These are phyloP conservation scores for Nemoura dubitans DNA, from an alignment of 2,888 invertebrate species.

Conservation along the genomic window DNA sequence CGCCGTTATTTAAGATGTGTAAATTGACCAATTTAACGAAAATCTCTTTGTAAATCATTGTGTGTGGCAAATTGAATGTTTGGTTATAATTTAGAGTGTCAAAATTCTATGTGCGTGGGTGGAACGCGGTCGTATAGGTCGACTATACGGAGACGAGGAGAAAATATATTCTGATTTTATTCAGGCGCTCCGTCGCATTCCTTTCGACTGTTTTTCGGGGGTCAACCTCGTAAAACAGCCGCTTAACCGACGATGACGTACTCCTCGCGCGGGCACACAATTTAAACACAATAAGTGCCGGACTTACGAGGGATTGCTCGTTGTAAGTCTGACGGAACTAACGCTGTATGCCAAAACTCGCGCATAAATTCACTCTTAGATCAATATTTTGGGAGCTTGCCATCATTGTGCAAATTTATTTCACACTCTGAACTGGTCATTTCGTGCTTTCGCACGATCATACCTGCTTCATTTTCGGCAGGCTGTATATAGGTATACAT, in stretches of 20 bases:
- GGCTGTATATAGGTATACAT: neutral
- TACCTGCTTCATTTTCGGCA: neutral
- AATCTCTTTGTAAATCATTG: neutral
- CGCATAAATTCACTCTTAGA: neutral
- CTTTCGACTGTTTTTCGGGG: neutral
- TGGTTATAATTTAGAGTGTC: slow-evolving; percentile 29
- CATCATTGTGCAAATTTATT: neutral
- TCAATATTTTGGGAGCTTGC: slow-evolving; percentile 12
- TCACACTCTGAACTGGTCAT: neutral
- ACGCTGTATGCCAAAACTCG: neutral
- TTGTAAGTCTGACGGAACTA: neutral
- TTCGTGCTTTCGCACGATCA: neutral
- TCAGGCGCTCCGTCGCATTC: neutral
- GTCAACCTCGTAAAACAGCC: neutral
- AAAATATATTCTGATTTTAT: slow-evolving; percentile 22
- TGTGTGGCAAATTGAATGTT: slow-evolving; percentile 25
- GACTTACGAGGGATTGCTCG: neutral
- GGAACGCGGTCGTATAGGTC: neutral
- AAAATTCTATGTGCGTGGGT: slow-evolving; percentile 1
- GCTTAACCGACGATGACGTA: neutral
- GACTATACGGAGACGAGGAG: neutral
- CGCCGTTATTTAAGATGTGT: slow-evolving; percentile 13
- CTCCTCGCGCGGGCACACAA: no score
- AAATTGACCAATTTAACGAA: slow-evolving; percentile 21
- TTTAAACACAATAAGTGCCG: neutral